Conservation (phyloP, 1,140 invertebrate species). For the Mycetomoellerius zeteki region DNA sequence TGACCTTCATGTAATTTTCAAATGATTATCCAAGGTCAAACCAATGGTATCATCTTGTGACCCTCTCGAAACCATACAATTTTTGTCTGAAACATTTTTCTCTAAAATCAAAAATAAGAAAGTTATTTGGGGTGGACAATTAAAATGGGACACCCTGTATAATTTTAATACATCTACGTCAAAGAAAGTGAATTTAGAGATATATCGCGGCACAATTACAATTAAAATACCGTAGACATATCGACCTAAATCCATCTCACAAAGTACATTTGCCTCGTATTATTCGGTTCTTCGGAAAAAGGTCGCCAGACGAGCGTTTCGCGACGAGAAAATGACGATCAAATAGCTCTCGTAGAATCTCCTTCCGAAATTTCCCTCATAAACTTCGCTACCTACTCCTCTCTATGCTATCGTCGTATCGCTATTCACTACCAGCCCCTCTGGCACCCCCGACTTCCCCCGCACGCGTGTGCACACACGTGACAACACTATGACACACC, state of each 20-base stretch:
- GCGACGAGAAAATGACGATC: neutral
- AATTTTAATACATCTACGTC: neutral
- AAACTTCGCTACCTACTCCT: constrained; percentile 65
- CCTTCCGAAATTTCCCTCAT: constrained; percentile 60
- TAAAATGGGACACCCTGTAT: too few relatives aligned
- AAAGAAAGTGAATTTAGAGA: constrained; percentile 22
- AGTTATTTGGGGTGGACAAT: too few relatives aligned
- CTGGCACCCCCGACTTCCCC: neutral
- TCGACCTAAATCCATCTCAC: constrained; percentile 1
- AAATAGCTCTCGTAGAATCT: constrained; percentile 39
- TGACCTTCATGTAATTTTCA: too few relatives aligned
- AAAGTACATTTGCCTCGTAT: neutral
- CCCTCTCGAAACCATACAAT: too few relatives aligned
- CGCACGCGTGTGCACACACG: constrained; percentile 54
- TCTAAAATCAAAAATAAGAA: too few relatives aligned
- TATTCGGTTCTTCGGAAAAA: neutral
- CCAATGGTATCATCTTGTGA: too few relatives aligned
- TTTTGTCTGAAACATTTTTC: too few relatives aligned
- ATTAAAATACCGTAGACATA: constrained; percentile 36
- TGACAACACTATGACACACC: constrained; percentile 59
- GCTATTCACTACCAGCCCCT: constrained; percentile 70
- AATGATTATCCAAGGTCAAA: too few relatives aligned
- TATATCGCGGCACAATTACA: neutral
- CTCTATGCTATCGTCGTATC: constrained; percentile 79
- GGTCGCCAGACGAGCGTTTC: neutral